Conservation (phyloP, 2,113 vertebrate genomes). For the Trinectes maculatus region DNA sequence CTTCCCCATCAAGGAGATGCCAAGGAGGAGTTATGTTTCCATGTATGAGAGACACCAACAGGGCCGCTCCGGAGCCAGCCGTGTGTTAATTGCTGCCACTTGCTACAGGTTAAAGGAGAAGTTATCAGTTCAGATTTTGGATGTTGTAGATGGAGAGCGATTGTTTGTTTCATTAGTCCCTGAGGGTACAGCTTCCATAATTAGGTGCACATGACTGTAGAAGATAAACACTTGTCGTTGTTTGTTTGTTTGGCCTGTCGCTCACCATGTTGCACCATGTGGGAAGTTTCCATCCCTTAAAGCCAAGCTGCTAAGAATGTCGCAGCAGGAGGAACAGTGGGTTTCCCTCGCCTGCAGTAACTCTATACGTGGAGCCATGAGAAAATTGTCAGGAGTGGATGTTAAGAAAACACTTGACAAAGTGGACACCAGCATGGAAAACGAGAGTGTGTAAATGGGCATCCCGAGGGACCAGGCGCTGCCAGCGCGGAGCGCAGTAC, state of each 20-base stretch:
- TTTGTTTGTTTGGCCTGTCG: conserved; percentile 74
- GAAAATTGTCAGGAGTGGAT: conserved; percentile 54
- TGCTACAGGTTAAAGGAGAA: conserved; percentile 74
- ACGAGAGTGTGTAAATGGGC: conserved; percentile 52
- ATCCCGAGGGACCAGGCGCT: conserved; percentile 40
- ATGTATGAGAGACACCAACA: conserved; percentile 57
- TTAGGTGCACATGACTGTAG: conserved; percentile 69
- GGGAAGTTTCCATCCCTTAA: conserved; percentile 53
- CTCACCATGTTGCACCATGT: conserved; percentile 55
- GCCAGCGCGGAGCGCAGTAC: conserved; percentile 38
- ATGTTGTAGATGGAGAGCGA: conserved; percentile 66
- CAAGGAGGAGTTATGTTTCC: conserved; percentile 72
- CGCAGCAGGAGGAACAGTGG: conserved; percentile 39
- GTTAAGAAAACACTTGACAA: conserved; percentile 62
- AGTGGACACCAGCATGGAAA: conserved; percentile 63
- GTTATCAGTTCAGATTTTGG: conserved; percentile 72
- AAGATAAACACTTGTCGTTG: conserved; percentile 75
- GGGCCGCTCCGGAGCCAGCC: conserved; percentile 61
- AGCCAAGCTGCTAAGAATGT: conserved; percentile 42
- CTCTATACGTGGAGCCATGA: conserved; percentile 44
- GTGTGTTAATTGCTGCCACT: conserved; percentile 72
- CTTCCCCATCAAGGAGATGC: conserved; percentile 60
- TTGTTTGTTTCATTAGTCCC: conserved; percentile 76
- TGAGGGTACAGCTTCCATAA: conserved; percentile 63
- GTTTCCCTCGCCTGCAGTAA: conserved; percentile 47